A percentile compares a stretch with the other conserved stretches of the same genome.
These are phyloP conservation scores for Epinephelus cyanopodus DNA, from an alignment of 2,113 vertebrate species.

Conservation along the genomic window DNA sequence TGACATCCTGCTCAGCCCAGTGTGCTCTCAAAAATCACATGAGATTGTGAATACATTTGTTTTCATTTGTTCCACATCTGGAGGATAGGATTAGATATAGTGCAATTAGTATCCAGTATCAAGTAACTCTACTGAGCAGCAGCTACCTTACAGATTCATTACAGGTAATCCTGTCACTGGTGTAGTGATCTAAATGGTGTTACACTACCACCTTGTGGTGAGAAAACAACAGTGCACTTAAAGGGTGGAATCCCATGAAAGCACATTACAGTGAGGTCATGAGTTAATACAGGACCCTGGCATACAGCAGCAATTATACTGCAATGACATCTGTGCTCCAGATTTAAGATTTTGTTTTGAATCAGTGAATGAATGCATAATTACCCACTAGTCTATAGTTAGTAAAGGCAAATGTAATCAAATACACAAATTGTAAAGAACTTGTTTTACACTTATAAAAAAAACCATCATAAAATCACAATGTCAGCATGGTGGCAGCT, in stretches of 20 bases:
- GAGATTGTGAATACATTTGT: not conserved
- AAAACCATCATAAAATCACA: not conserved
- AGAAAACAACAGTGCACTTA: not conserved
- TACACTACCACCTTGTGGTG: conserved; percentile 53
- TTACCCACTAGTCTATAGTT: not conserved
- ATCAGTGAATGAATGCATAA: not conserved
- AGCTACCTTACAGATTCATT: not conserved
- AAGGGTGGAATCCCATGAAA: too few species aligned
- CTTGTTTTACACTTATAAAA: not conserved
- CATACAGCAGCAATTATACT: not conserved
- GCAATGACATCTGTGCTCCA: not conserved
- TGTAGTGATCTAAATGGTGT: not conserved
- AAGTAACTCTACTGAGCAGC: not conserved
- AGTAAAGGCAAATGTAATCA: not conserved
- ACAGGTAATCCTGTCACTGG: not conserved
- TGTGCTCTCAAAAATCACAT: not conserved
- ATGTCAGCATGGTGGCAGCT: too few species aligned
- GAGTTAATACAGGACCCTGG: not conserved
- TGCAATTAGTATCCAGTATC: not conserved
- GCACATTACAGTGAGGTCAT: not conserved
- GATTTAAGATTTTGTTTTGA: not conserved
- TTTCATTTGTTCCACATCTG: not conserved
- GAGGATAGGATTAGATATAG: not conserved
- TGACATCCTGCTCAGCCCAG: not conserved
- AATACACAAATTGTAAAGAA: not conserved